A percentile compares a stretch with the other conserved stretches of the same genome.
Conservation (phyloP, 2,888 invertebrate species). For the Mactromeris polynyma region DNA sequence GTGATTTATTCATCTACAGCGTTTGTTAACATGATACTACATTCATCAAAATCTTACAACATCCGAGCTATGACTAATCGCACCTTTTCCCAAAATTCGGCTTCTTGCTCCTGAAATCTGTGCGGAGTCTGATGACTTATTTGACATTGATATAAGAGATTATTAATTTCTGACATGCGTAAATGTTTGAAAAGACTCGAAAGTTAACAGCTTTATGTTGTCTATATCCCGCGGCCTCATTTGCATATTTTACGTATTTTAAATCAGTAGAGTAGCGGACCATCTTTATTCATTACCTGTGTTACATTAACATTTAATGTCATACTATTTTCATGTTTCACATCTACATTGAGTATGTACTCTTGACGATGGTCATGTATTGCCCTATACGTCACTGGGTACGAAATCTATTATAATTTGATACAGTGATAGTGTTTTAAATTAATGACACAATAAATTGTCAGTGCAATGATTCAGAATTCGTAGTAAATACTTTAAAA, state of each 20-base stretch:
- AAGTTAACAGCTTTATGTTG: not conserved
- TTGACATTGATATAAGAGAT: conserved; percentile 34
- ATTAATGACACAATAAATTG: not conserved
- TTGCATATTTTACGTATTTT: conserved; percentile 19
- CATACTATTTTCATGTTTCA: not conserved
- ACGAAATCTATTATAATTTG: not conserved
- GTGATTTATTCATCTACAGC: not conserved
- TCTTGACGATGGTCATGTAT: not conserved
- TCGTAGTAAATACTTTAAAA: not conserved
- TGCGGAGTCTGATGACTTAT: not conserved
- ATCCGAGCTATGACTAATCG: conserved; percentile 5
- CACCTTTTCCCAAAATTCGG: not conserved
- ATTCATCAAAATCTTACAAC: conserved; percentile 8
- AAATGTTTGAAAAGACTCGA: not conserved
- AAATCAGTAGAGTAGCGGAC: not conserved
- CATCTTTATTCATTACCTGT: not conserved
- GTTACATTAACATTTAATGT: not conserved
- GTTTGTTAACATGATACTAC: not conserved
- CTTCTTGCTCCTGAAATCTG: conserved; percentile 2
- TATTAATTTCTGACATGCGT: conserved; percentile 35
- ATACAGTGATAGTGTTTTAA: not conserved
- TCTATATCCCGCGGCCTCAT: conserved; percentile 14
- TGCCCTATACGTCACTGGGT: not conserved
- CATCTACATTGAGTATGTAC: not conserved
- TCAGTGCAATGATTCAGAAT: not conserved